Conservation (phyloP, 2,113 vertebrate genomes). For the Nannospalax galili region DNA sequence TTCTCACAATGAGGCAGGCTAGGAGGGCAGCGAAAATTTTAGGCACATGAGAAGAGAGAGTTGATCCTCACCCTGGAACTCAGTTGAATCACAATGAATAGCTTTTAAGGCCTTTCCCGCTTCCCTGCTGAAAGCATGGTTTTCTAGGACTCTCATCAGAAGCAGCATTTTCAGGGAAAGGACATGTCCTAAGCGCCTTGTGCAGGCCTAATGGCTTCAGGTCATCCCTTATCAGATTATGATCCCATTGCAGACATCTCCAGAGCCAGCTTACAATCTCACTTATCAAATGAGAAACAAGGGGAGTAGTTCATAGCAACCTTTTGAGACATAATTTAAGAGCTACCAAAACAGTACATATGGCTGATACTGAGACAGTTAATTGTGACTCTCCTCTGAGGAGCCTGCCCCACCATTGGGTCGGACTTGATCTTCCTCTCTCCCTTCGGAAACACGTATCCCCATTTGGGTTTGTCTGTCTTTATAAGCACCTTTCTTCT, state of each 20-base stretch:
- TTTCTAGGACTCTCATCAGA: not conserved
- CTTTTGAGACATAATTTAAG: not conserved
- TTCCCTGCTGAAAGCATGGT: not conserved
- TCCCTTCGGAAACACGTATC: not conserved
- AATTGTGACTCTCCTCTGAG: not conserved
- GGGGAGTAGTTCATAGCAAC: not conserved
- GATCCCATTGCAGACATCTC: not conserved
- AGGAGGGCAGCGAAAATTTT: not conserved
- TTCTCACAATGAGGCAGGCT: not conserved
- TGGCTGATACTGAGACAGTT: not conserved
- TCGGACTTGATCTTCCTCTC: not conserved
- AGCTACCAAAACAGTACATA: not conserved
- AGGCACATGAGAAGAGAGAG: not conserved
- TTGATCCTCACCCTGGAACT: not conserved
- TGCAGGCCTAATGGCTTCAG: not conserved
- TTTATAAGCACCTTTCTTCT: not conserved
- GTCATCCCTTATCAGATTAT: not conserved
- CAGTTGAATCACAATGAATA: not conserved
- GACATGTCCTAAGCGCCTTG: not conserved
- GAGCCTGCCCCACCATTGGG: not conserved
- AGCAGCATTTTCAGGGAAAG: not conserved
- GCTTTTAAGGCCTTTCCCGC: not conserved
- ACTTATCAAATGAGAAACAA: not conserved
- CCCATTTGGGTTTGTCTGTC: not conserved
- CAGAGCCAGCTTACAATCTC: not conserved